Conservation (phyloP, 2,797 vertebrate genomes). For the Sebastes steindachneri region DNA sequence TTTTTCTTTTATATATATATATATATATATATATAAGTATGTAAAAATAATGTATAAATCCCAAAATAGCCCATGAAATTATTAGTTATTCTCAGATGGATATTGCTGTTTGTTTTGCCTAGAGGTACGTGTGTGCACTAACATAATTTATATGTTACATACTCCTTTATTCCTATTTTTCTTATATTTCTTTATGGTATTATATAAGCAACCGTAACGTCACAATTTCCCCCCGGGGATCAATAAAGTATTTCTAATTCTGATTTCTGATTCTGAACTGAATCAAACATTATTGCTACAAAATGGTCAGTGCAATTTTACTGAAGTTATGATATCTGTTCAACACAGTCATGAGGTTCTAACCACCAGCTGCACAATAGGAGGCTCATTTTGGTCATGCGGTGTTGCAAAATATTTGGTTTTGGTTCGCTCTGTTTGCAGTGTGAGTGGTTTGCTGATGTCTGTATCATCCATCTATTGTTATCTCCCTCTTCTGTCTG, state of each 20-base stretch:
- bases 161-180: neutral
- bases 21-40: too few species aligned
- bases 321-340: neutral
- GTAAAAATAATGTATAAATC: too few species aligned
- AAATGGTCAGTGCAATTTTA: neutral
- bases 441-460: constrained; percentile 6
- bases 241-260: neutral
- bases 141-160: neutral
- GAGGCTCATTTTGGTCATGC: neutral
- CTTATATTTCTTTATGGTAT: neutral
- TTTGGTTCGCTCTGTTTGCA: constrained; percentile 14
- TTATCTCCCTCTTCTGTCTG: constrained; percentile 29
- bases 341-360: neutral
- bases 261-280: neutral
- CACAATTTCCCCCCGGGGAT: neutral
- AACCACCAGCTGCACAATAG: constrained; percentile 1
- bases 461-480: constrained; percentile 5
- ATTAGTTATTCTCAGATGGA: neutral
- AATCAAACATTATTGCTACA: constrained; percentile 1
- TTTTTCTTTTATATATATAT: too few species aligned
- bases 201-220: neutral
- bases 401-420: constrained; percentile 20
- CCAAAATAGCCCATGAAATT: neutral
- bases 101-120: neutral
- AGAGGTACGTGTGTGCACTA: neutral